Conservation (phyloP, 2,113 vertebrate species). For the Trogon surrucura region DNA sequence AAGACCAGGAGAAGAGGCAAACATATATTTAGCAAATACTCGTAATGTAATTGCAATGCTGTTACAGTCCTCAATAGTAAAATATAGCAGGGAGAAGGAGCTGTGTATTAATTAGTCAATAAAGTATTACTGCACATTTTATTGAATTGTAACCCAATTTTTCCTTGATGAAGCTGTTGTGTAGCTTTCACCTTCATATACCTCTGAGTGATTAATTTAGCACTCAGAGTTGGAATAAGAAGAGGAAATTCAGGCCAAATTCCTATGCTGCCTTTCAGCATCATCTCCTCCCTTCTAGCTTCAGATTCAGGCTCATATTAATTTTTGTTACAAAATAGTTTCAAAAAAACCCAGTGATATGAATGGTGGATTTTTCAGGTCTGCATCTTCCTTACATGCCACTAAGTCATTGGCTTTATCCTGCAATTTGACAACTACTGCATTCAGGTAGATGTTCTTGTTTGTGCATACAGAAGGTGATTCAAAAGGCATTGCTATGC, state of each 20-base stretch:
- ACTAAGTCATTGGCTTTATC: not conserved
- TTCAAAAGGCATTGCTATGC: not conserved
- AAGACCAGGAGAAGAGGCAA: slow-evolving; percentile 38
- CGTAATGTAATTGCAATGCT: slow-evolving; percentile 41
- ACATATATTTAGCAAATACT: slow-evolving; percentile 48
- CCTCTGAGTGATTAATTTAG: slow-evolving; percentile 73
- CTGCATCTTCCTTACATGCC: not conserved
- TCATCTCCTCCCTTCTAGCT: not conserved
- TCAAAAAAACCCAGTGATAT: not conserved
- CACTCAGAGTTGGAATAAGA: slow-evolving; percentile 28
- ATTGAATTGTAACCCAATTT: slow-evolving; percentile 68
- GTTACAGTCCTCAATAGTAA: slow-evolving; percentile 49
- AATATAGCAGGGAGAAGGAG: slow-evolving; percentile 56
- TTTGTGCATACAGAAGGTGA: slow-evolving; percentile 12
- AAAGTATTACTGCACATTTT: slow-evolving; percentile 57
- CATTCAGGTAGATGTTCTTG: not conserved
- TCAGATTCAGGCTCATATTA: not conserved
- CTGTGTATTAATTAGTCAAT: slow-evolving; percentile 66
- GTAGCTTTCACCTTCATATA: slow-evolving; percentile 44
- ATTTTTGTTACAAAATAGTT: not conserved
- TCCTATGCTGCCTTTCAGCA: slow-evolving; percentile 15
- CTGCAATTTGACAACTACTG: not conserved
- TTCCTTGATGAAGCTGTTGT: slow-evolving; percentile 52
- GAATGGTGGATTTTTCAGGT: not conserved
- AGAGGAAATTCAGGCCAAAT: slow-evolving; percentile 42